Evolutionary conservation across 2,888 invertebrate genomes (phyloP).

Genomic region (Lordiphosa fenestrarum): DNA sequence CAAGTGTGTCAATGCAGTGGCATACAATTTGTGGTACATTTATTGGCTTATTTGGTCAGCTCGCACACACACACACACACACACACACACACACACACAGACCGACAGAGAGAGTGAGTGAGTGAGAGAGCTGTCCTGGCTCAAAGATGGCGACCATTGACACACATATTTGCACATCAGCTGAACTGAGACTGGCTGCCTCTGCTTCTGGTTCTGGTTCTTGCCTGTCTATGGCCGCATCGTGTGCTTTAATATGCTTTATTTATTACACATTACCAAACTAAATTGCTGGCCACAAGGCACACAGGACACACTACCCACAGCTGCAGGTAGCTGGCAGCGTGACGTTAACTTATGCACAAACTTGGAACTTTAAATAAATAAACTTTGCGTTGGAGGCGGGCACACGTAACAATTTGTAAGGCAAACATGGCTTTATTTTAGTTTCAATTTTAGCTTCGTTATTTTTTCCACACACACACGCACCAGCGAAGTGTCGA

Average conservation of each 20-base stretch:
- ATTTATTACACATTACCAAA: slow-evolving; percentile 52
- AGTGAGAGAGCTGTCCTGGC: slow-evolving; percentile 8
- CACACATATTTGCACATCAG: slow-evolving; percentile 66
- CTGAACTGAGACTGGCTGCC: slow-evolving; percentile 27
- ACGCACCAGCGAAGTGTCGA: slow-evolving; percentile 12
- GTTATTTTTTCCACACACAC: slow-evolving; percentile 59
- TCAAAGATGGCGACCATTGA: slow-evolving; percentile 52
- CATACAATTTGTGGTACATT: slow-evolving; percentile 74
- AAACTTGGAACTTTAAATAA: slow-evolving; percentile 70
- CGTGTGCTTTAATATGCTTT: slow-evolving; percentile 47
- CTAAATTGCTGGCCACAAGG: slow-evolving; percentile 24
- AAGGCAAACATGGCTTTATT: slow-evolving; percentile 73
- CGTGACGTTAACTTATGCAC: slow-evolving; percentile 58
- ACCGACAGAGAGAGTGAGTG: neutral
- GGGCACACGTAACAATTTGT: slow-evolving; percentile 65
- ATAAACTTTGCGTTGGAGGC: slow-evolving; percentile 51
- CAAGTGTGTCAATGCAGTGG: slow-evolving; percentile 60
- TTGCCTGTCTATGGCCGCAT: slow-evolving; percentile 1
- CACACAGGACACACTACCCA: slow-evolving; percentile 9
- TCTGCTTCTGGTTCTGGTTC: slow-evolving; percentile 8
- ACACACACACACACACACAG: slow-evolving; percentile 4
- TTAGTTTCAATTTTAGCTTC: slow-evolving; percentile 75
- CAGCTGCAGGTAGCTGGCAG: slow-evolving; percentile 32
- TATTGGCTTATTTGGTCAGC: slow-evolving; percentile 72
- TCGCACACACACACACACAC: slow-evolving; percentile 9